A percentile compares a stretch with the other conserved stretches of the same genome.
Evolutionary conservation across 2,113 vertebrate species (phyloP).

Genomic region (Casuarius casuarius): DNA sequence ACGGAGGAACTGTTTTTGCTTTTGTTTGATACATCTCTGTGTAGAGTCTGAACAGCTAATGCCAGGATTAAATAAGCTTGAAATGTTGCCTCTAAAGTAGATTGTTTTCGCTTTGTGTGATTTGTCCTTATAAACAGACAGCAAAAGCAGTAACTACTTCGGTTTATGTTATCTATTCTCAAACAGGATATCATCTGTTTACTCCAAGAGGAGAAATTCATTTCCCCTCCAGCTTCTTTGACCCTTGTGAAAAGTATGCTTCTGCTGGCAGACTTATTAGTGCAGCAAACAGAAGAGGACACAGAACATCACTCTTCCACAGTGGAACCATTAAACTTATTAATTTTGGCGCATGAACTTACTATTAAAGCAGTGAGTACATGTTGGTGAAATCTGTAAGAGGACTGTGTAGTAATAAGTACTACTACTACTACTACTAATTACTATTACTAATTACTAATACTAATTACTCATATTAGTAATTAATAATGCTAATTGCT

Average conservation of each 20-base stretch:
- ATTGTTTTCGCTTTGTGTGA: not conserved
- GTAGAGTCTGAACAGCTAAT: slow-evolving; percentile 4
- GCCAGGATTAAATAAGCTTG: slow-evolving; percentile 40
- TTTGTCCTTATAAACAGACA: slow-evolving; percentile 34
- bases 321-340: slow-evolving; percentile 56
- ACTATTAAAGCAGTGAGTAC: slow-evolving; percentile 77
- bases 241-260: slow-evolving; percentile 77
- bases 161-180: slow-evolving; percentile 51
- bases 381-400: not conserved
- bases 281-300: slow-evolving; percentile 38
- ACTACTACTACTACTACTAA: no score
- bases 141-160: slow-evolving; percentile 4
- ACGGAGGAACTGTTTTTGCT: not conserved
- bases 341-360: slow-evolving; percentile 71
- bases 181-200: slow-evolving; percentile 76
- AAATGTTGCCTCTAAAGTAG: not conserved
- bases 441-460: no score
- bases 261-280: slow-evolving; percentile 77
- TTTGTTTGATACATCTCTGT: slow-evolving; percentile 1
- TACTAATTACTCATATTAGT: no score
- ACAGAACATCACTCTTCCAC: slow-evolving; percentile 45
- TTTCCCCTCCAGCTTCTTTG: slow-evolving; percentile 75
- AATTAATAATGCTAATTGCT: no score
- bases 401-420: not conserved
- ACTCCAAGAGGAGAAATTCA: slow-evolving; percentile 69